Conservation (phyloP, 2,888 invertebrate species). For the Pristionchus mayeri region DNA sequence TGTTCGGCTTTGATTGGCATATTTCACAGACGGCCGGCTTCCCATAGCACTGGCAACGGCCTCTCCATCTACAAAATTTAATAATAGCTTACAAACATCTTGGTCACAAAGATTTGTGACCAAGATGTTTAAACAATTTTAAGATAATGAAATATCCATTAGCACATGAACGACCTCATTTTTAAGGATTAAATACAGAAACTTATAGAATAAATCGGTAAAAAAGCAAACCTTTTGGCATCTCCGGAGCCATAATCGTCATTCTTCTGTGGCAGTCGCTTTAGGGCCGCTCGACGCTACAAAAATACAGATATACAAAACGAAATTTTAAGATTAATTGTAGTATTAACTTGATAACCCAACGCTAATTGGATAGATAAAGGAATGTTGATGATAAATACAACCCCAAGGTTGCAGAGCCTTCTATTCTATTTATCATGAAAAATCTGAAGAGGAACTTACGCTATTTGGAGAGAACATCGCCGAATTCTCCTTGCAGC, state of each 20-base stretch:
- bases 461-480: slow-evolving; percentile 16
- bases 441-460: too few species aligned
- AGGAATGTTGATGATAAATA: too few species aligned
- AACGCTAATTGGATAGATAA: not conserved
- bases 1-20: slow-evolving; percentile 78
- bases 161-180: too few species aligned
- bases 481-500: slow-evolving; percentile 36
- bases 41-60: slow-evolving; percentile 82
- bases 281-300: not conserved
- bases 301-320: not conserved
- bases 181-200: too few species aligned
- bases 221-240: not conserved
- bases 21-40: slow-evolving; percentile 83
- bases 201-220: not conserved
- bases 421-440: too few species aligned
- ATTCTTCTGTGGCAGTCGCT: slow-evolving; percentile 27
- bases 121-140: too few species aligned
- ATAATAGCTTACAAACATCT: not conserved
- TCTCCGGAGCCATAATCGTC: slow-evolving; percentile 5
- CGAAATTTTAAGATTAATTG: not conserved
- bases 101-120: too few species aligned
- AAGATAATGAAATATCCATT: too few species aligned
- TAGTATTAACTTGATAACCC: not conserved
- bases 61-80: slow-evolving; percentile 30
- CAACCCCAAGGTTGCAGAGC: too few species aligned